These are phyloP conservation scores for Phania funesta DNA, from an alignment of 2,888 invertebrate species.

Conservation along the genomic window DNA sequence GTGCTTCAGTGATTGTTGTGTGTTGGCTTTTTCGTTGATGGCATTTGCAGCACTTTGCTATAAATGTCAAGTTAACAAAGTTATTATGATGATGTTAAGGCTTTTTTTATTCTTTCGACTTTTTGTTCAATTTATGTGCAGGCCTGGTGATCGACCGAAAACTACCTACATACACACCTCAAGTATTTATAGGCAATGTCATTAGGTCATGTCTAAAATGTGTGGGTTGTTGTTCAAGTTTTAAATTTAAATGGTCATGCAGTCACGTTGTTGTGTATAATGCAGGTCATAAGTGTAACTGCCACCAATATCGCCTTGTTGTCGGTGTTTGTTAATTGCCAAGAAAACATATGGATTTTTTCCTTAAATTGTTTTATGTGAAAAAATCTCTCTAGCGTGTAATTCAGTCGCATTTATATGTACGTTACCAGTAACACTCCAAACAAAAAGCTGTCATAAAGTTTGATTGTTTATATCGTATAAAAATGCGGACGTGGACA, in stretches of 20 bases:
- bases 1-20: not conserved
- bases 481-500: conserved; percentile 19
- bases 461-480: conserved; percentile 43
- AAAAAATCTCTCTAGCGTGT: conserved; percentile 57
- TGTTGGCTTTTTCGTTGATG: conserved; percentile 15
- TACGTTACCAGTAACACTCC: conserved; percentile 40
- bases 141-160: conserved; percentile 35
- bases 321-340: conserved; percentile 53
- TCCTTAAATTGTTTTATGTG: not conserved
- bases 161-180: not conserved
- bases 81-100: conserved; percentile 63
- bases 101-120: conserved; percentile 11
- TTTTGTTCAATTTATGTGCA: not conserved
- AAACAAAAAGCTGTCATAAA: conserved; percentile 53
- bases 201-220: conserved; percentile 50
- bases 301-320: conserved; percentile 11
- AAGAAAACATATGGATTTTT: conserved; percentile 50
- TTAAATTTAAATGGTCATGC: conserved; percentile 54
- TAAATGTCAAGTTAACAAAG: conserved; percentile 62
- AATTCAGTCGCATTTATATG: conserved; percentile 40
- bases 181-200: conserved; percentile 27
- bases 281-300: conserved; percentile 22
- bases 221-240: conserved; percentile 24
- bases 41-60: conserved; percentile 58
- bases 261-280: not conserved